Evolutionary conservation across 2,888 invertebrate species (phyloP), one percentile per base, ranked within the genome.

Genomic region (Lithophane ornitopus): DNA sequence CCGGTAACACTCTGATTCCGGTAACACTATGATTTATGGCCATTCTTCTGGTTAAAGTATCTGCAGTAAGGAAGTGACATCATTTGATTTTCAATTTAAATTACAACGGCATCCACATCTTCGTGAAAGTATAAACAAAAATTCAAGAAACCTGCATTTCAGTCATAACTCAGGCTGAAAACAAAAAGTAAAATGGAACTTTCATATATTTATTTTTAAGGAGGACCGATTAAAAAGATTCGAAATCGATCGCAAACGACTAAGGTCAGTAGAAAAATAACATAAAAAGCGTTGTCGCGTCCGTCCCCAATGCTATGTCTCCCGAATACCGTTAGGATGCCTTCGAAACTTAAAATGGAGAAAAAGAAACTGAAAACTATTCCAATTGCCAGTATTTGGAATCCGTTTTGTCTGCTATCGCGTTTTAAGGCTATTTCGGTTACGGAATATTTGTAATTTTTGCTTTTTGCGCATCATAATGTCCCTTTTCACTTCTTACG

Each of bases 381-480:
- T 95, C 95, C 96, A 96, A 96, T 96, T 96, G 96, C 95, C 96
- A 95, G 94, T 92, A 93, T 94, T 91, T 82, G 95, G 96, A 96
- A 96, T 96, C 92, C 95, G 93, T 96, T 96, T 96, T 96, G 95
- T 94, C 92, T 94, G 94, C 93, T 90, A 91, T 92, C 91, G 91
- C 89, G 92, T 92, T 92, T 91, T 91, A 88, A 75, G 84, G 76
- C 79, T 88, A 84, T 87, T 87, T 84, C 79, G 81, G 72, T 75
- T 85, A 76, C 80, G 81, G 78, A 81, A 86, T 87, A 86, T 86
- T 80, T 88, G 81, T 80, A 74, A 83, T 80, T 65, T 82, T 77
- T 75, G 70, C 65, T 87, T 87, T 87, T 87, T 87, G 63, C 68
- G 22, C 75, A 6, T 73, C 75, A 77, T 84, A 79, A 81, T 81